phyloP scores from a whole-genome alignment of 2,797 vertebrate species.

The Pagetopsis macropterus region DNA sequence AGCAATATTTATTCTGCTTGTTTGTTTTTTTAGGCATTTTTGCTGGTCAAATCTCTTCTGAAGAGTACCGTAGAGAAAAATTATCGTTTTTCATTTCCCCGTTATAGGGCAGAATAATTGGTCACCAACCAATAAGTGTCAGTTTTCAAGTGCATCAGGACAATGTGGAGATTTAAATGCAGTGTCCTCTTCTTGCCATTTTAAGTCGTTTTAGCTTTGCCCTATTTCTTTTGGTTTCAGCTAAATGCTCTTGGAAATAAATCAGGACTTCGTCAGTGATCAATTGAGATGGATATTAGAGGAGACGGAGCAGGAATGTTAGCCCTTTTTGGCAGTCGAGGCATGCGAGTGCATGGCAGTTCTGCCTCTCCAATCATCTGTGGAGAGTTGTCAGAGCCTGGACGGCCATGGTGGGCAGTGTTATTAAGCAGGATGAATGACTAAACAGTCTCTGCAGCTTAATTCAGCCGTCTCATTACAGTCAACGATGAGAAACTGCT shows the following conservation, averaged over 20 bases:
- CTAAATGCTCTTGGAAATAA: conserved; percentile 76
- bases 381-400: conserved; percentile 70
- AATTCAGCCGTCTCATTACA: conserved; percentile 81
- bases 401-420: conserved; percentile 70
- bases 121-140: conserved; percentile 48
- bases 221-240: conserved; percentile 62
- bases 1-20: conserved; percentile 10
- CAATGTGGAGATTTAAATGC: conserved; percentile 8
- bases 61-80: conserved; percentile 1
- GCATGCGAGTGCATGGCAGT: conserved; percentile 58
- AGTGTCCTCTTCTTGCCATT: conserved; percentile 29
- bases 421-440: conserved; percentile 86
- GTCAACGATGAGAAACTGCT: conserved; percentile 62
- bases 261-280: conserved; percentile 74
- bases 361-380: conserved; percentile 79
- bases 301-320: conserved; percentile 69
- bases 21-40: conserved; percentile 18
- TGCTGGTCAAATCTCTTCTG: conserved; percentile 6
- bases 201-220: conserved; percentile 55
- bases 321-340: conserved; percentile 72
- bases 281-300: conserved; percentile 77
- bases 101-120: conserved; percentile 11
- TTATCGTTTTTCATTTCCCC: neutral
- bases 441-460: conserved; percentile 76
- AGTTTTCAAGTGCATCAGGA: conserved; percentile 27